Percentiles rank a stretch among this genome's conserved stretches.
Evolutionary conservation across 2,113 vertebrate genomes (phyloP).

Genomic region (Apteryx mantelli): DNA sequence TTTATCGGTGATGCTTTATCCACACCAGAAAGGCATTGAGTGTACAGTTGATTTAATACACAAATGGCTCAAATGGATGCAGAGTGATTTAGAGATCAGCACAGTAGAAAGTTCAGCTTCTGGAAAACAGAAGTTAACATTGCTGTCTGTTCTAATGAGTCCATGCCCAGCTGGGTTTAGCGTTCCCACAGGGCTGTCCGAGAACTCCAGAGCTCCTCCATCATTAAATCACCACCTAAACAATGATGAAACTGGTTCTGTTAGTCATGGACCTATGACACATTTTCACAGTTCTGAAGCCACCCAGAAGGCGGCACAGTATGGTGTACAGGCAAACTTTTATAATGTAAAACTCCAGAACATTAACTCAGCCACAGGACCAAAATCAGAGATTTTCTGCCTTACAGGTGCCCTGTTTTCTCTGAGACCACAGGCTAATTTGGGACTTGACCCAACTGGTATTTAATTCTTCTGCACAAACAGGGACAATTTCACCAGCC

Average conservation of each 20-base stretch:
- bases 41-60: not conserved
- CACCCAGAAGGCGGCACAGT: not conserved
- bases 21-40: not conserved
- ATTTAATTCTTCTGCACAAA: not conserved
- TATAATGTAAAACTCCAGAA: not conserved
- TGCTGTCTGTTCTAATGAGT: not conserved
- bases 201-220: not conserved
- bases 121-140: not conserved
- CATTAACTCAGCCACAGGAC: not conserved
- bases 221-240: not conserved
- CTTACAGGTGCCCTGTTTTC: not conserved
- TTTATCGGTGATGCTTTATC: not conserved
- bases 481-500: accelerated
- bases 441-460: not conserved
- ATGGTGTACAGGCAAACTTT: not conserved
- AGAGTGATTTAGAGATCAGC: not conserved
- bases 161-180: not conserved
- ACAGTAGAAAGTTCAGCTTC: not conserved
- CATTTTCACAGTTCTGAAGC: not conserved
- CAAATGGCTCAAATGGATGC: not conserved
- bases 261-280: not conserved
- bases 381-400: not conserved
- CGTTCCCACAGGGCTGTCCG: not conserved
- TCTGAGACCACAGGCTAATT: not conserved
- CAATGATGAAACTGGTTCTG: not conserved